Evolutionary conservation across 23 tunicate genomes (phyloP), one percentile per base, ranked within the genome.

Genomic region (Diplosoma virens): DNA sequence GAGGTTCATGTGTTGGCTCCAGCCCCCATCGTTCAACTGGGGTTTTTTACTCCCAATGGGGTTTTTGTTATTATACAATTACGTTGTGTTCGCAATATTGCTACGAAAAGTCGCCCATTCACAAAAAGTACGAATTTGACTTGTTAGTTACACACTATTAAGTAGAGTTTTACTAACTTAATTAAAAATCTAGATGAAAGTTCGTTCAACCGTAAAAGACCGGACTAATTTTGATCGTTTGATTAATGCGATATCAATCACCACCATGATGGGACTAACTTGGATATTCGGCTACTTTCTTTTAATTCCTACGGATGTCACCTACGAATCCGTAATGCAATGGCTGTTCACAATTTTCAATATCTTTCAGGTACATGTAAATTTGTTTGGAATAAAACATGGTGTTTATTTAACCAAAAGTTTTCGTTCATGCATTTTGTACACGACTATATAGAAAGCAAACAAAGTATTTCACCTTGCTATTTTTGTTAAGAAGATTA

Each of bases 251-350:
- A 30, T 78, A 27, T 28, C 83, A 5, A 50, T 78, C 41, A 30
- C 46, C 23, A 46, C 58, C 23, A 64, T 78, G 83, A 64, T 78
- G 74, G 83, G 83, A 1, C 52, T 78, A 2, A 64, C 83, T 46
- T 78, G 83, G 83, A 45, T 64, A 16, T 78, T 78, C 47, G 83
- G 83, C 1, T 78, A 59, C 31, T 78, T 78, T 22, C 50, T 65
- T 37, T 32, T 78, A 46, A 9, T 78, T 24, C 45, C 73, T 28
- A 74, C 64, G 18, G 47, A 65, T 66, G 63, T 78, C 24, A 29
- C 29, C 20, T 78, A 64, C 29, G 63, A 64, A 30, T 30, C 74
- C 7, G 21, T 48, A 5, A 78, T 65, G 73, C 69, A 63, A 18
- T 78, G 83, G 83, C 37, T 78, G 0, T 78, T 78, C 67, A 78